Base-by-base conservation (phyloP, 2,113 vertebrate genomes). In the Elaphurus davidianus region DNA sequence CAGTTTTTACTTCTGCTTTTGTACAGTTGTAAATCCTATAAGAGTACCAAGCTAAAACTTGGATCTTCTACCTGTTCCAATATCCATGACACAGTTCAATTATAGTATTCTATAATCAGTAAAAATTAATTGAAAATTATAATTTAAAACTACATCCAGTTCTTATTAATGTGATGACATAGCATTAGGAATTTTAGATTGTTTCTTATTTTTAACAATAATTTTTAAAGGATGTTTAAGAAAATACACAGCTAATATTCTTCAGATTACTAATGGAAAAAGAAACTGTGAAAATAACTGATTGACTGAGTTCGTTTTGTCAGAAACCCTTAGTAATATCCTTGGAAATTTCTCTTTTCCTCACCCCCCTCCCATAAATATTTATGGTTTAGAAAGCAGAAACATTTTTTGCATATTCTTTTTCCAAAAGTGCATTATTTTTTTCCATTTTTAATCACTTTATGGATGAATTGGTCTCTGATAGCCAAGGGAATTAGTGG, bases 201-300 rank as follows among this genome's bases (percentile, higher is more conserved):
- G 11, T 88, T 98, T 87, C 74, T 90, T 84, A 89, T 94, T 98
- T 98, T 95, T 71, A 97, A 16, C 86, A 92, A 79, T 85, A 97
- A 55, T 12, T 14, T 55, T 90, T 90, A 97, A 86, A 94, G 9
- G 17, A 90, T 84, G 7, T 47, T 89, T 81, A 83, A 93, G 40
- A 79, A 86, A 82, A 83, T 14, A 43, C 12, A 43, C 43, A 43
- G 1, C 71, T 27, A 76, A 43, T 74, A 78, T 78, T 47, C 43
- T 78, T 78, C 76, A 79, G 76, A 79, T 92, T 94, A 87, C 10
- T 47, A 94, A n/a, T 36, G 36, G 57, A 33, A 33, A 27, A 67
- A 50, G 91, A 82, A 87, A 7, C 85, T 62, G 12, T 71, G 40
- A 97, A 60, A 87, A 83, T 87, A 79, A 62, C 33, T 91, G 71